Base-by-base conservation (phyloP, 2,113 vertebrate species). In the Nipponia nippon region DNA sequence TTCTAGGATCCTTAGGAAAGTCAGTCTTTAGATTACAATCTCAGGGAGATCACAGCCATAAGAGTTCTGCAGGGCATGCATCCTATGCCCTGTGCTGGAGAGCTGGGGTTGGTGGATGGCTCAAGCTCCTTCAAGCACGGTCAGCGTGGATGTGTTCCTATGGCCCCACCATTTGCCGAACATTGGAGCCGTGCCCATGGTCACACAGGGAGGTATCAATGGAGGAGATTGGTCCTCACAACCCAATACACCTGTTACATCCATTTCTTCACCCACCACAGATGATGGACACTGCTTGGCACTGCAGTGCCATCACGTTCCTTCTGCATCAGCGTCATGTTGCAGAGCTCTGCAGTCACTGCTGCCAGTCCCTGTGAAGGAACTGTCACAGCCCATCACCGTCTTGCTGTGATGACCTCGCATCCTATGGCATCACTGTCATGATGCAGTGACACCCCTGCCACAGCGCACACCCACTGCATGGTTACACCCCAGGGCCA, bases 351-450 rank as follows among this genome's bases (percentile, higher is more conserved):
- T n/a, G 26, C 32, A 15, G 30, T 23, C 62, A 14, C 46, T 4
- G 7, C 52, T 5, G 18, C 53, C 71, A 12, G 10, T 32, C 59
- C 65, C 66, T n/a, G 38, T 13, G 5, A 81, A 79, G 83, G 44
- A 83, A 59, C 47, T 6, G 0, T 81, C 65, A 58, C 32, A 71
- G 72, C 42, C 66, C 58, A 30, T 73, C 0, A 1, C 21, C 0
- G 0, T 72, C 70, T 72, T n/a, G 0, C 56, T 0, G 0, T 0
- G 0, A 63, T 50, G 87, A 26, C 82, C 65, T 59, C 1, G 0
- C 0, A 3, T 93, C 85, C 83, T 7, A 2, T 1, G 0, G 71
- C 79, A 80, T 93, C 92, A 36, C 11, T 36, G 71, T 93, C 79
- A 69, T 1, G 21, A 13, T 2, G 61, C 50, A n/a, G 78, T 59